Conservation (phyloP, 1,140 invertebrate species). For the Orchesella cincta region DNA sequence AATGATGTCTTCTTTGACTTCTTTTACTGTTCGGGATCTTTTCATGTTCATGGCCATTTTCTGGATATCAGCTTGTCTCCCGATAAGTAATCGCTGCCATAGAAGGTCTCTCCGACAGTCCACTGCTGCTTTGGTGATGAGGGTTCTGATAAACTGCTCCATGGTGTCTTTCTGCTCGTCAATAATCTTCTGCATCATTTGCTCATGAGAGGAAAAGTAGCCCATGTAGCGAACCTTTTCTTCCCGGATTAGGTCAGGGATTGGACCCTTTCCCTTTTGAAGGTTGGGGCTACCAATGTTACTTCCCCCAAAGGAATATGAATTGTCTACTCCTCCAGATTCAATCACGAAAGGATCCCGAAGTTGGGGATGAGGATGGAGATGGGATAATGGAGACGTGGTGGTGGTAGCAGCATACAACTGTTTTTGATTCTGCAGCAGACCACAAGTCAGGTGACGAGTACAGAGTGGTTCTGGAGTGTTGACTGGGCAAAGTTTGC, state of each 20-base stretch:
- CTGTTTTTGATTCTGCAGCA: no score
- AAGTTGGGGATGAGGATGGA: neutral
- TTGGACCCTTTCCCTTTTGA: no score
- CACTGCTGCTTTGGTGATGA: conserved; percentile 67
- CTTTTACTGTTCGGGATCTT: neutral
- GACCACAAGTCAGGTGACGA: neutral
- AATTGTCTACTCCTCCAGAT: no score
- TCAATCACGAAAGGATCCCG: no score
- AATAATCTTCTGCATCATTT: conserved; percentile 71
- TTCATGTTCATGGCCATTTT: neutral
- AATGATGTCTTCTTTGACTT: conserved; percentile 43
- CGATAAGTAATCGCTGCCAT: conserved; percentile 68
- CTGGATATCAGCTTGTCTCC: conserved; percentile 51
- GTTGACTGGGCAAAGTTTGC: neutral
- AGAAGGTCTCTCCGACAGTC: conserved; percentile 72
- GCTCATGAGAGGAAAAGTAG: conserved; percentile 74
- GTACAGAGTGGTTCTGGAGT: neutral
- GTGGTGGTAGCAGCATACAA: neutral
- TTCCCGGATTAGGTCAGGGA: conserved; percentile 55
- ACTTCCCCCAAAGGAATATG: no score
- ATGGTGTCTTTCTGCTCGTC: conserved; percentile 64
- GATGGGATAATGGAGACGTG: conserved; percentile 16
- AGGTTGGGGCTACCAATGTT: no score
- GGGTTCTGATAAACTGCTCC: conserved; percentile 64
- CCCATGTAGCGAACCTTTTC: conserved; percentile 74